Conservation (phyloP, 2,113 vertebrate genomes). For the Corythornis cristatus region DNA sequence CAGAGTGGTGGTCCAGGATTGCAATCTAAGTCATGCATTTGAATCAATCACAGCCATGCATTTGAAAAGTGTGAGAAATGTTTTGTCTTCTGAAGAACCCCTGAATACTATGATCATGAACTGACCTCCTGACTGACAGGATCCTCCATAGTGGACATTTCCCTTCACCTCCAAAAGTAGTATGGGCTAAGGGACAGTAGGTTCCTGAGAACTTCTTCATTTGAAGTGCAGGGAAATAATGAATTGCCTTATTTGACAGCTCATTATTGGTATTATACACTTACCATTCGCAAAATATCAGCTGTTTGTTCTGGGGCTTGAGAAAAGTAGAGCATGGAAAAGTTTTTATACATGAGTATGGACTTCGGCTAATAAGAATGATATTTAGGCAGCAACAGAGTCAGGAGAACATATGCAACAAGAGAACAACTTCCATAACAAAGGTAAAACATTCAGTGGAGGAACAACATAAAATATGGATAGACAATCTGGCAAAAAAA, state of each 20-base stretch:
- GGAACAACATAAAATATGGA: neutral
- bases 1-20: neutral
- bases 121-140: neutral
- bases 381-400: neutral
- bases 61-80: accelerated
- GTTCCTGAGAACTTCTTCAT: neutral
- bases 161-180: neutral
- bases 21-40: neutral
- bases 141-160: neutral
- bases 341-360: neutral
- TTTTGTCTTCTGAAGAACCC: neutral
- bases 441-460: neutral
- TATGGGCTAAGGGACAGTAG: neutral
- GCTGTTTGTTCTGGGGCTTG: neutral
- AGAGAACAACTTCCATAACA: neutral
- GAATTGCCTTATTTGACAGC: neutral
- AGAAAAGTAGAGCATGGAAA: neutral
- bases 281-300: neutral
- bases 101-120: neutral
- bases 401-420: neutral
- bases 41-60: neutral
- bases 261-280: neutral
- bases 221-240: neutral
- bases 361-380: neutral
- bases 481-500: neutral